Evolutionary conservation across 2,888 invertebrate species (phyloP), one percentile per base, ranked within the genome.

Genomic region (Drosophila eohydei): DNA sequence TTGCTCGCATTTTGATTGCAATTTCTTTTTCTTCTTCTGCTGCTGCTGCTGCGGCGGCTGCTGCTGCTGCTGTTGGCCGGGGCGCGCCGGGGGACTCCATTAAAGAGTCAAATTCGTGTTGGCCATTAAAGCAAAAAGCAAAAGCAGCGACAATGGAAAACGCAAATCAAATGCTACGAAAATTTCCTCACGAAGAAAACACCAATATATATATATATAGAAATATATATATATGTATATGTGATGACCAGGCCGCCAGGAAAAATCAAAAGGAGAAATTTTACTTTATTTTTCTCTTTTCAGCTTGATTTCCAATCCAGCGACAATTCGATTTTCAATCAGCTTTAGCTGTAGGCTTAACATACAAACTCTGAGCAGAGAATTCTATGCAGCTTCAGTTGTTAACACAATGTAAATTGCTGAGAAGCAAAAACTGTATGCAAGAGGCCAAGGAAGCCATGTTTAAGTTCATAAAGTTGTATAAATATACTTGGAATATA

Each of bases 1-100:
- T 90, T 90, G 90, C 91, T 90, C 91, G 91, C 84, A 88, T 91
- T 90, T 91, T 82, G 87, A 88, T 90, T 87, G 90, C 90, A 87
- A 83, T 88, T 88, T 88, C 81, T 89, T 83, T 83, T 89, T 54
- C 40, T 38, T 54, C 72, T 50, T 74, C 55, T 57, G 63, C 28
- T 50, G 30, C 12, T 61, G 28, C 8, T 54, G 32, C 36, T 11
- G 30, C 12, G 34, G 32, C 51, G 32, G 50, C 21, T 14, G 43
- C 48, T 50, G 50, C 50, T 16, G 46, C 34, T 34, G 52, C 48
- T 46, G 59, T 50, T 62, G 61, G 54, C 59, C 61, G 72, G 65
- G 69, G 83, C 81, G 71, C 71, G 80, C 70, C 65, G 74, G 69
- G 69, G 73, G 83, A 65, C 68, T 65, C 74, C 72, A 74, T 80